phyloP scores from a whole-genome alignment of 2,113 vertebrate species.

The Gopherus evgoodei region DNA sequence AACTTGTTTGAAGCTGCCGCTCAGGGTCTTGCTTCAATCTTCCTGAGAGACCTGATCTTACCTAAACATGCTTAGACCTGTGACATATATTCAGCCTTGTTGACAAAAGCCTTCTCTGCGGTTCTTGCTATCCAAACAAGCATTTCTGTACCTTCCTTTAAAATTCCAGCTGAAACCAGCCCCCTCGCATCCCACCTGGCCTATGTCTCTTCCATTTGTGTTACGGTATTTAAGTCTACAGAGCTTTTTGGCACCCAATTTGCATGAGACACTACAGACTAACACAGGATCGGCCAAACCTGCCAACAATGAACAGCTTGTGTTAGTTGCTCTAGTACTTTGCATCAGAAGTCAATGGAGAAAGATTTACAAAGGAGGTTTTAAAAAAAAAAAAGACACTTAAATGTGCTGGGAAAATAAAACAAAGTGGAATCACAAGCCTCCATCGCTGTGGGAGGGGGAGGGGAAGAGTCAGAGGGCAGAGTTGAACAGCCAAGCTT shows the following conservation, averaged over 20 bases:
- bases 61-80: background rate
- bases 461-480: background rate
- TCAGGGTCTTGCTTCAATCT: background rate
- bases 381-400: rapidly evolving
- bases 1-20: background rate
- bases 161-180: background rate
- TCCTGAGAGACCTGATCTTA: background rate
- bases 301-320: background rate
- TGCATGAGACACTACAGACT: background rate
- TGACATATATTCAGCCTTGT: background rate
- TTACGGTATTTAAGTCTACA: background rate
- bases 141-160: background rate
- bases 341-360: background rate
- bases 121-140: background rate
- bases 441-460: rapidly evolving
- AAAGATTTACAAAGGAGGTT: rapidly evolving
- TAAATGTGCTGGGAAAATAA: background rate
- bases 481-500: background rate
- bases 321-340: background rate
- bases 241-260: background rate
- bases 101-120: background rate
- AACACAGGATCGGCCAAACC: rapidly evolving
- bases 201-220: background rate
- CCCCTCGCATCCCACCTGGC: too few relatives aligned
- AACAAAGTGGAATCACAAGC: too few relatives aligned